These are phyloP conservation scores for Octomys mimax DNA, from an alignment of 2,797 vertebrate species.

Conservation along the genomic window DNA sequence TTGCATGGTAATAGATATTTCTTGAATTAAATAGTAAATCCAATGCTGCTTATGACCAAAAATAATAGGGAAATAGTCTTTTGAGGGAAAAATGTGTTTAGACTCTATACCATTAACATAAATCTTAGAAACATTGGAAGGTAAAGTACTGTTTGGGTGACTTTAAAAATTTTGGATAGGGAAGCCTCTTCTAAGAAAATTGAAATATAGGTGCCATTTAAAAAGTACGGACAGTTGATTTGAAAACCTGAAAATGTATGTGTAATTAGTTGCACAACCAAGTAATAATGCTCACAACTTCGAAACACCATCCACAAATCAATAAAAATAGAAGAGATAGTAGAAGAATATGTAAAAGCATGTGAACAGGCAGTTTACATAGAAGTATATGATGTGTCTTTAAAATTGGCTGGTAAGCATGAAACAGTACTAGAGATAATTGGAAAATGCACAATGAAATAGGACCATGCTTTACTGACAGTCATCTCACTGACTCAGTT, in stretches of 20 bases:
- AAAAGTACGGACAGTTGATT: neutral
- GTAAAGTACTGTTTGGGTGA: neutral
- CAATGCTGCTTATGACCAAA: neutral
- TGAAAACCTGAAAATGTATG: constrained; percentile 24
- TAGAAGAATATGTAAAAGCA: neutral
- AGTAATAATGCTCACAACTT: neutral
- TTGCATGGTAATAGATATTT: neutral
- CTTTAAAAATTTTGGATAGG: constrained; percentile 14
- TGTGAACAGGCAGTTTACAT: neutral
- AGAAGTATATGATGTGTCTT: neutral
- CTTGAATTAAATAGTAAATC: neutral
- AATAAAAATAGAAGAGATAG: neutral
- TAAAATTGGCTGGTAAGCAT: neutral
- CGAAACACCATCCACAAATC: neutral
- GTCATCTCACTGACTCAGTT: neutral
- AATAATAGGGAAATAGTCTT: neutral
- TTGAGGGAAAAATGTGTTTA: neutral
- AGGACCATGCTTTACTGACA: neutral
- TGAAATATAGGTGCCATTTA: neutral
- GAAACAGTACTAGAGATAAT: neutral
- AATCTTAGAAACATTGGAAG: constrained; percentile 1
- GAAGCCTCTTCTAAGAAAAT: constrained; percentile 2
- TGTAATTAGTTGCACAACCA: neutral
- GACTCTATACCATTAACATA: neutral
- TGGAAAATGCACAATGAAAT: neutral